These are phyloP conservation scores for Natator depressus DNA, from an alignment of 2,113 vertebrate genomes.

Conservation along the genomic window DNA sequence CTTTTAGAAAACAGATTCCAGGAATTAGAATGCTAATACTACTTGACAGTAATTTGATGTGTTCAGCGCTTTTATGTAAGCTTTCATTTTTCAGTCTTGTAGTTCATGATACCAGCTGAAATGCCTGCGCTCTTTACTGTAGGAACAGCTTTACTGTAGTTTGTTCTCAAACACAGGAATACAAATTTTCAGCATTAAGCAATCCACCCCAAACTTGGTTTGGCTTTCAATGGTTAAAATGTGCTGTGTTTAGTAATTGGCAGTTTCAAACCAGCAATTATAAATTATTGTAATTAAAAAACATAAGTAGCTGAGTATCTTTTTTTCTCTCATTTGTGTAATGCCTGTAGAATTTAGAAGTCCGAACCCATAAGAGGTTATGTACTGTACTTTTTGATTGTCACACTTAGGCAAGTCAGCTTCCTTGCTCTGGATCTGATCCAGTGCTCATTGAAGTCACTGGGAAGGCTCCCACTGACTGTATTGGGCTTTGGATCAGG, in stretches of 20 bases:
- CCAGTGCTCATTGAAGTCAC: not conserved
- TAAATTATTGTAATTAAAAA: not conserved
- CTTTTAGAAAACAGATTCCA: not conserved
- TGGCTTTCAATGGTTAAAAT: not conserved
- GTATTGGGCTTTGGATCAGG: not conserved
- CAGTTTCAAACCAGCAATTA: not conserved
- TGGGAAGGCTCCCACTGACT: not conserved
- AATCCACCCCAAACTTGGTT: not conserved
- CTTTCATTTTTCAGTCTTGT: not conserved
- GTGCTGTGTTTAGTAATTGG: no score
- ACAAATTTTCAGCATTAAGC: not conserved
- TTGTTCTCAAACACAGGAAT: not conserved
- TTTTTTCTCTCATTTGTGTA: not conserved
- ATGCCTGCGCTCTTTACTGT: not conserved
- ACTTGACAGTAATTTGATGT: not conserved
- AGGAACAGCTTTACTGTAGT: not conserved
- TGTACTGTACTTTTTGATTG: not conserved
- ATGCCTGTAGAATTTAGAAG: not conserved
- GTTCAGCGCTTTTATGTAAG: not conserved
- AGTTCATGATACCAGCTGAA: not conserved
- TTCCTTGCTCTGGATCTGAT: not conserved
- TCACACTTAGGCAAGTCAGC: fast-evolving
- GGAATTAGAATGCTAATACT: not conserved
- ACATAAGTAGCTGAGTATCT: not conserved
- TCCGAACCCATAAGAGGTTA: not conserved